phyloP scores from a whole-genome alignment of 2,888 invertebrate species.

The Electrophaes corylata region DNA sequence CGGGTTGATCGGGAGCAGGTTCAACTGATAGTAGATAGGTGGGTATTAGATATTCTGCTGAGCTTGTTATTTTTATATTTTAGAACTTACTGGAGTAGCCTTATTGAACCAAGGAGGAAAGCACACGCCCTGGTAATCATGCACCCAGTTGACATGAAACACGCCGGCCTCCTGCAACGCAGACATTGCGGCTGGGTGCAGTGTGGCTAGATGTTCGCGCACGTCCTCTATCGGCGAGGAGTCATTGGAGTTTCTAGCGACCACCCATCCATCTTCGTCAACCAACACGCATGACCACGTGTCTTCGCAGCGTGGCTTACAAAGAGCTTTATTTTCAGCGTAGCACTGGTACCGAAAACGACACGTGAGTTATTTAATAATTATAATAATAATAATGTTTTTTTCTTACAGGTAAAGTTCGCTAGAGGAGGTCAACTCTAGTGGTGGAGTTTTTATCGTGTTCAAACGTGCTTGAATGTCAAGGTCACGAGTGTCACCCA shows the following conservation, averaged over 20 bases:
- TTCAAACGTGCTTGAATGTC: too few relatives aligned
- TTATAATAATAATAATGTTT: too few relatives aligned
- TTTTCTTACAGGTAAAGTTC: neutral
- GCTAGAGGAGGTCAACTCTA: too few relatives aligned
- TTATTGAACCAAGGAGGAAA: conserved; percentile 56
- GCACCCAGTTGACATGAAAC: conserved; percentile 69
- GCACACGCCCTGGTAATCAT: conserved; percentile 76
- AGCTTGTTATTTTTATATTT: neutral
- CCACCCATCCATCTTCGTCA: conserved; percentile 75
- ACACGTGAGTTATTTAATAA: too few relatives aligned
- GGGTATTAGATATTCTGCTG: too few relatives aligned
- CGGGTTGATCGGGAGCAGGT: too few relatives aligned
- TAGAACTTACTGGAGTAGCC: conserved; percentile 54
- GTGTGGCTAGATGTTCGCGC: conserved; percentile 62
- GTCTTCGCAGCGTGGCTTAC: conserved; percentile 65
- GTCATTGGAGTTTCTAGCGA: conserved; percentile 56
- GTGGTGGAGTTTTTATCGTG: too few relatives aligned
- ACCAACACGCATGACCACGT: conserved; percentile 72
- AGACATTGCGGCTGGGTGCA: conserved; percentile 66
- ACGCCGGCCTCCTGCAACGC: conserved; percentile 63
- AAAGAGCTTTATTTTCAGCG: conserved; percentile 58
- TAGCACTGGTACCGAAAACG: conserved; percentile 48
- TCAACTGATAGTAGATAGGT: too few relatives aligned
- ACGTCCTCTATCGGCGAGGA: conserved; percentile 45
- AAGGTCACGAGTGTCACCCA: too few relatives aligned